These are phyloP conservation scores for Lordiphosa stackelbergi DNA, from an alignment of 1,140 invertebrate species.

Conservation along the genomic window DNA sequence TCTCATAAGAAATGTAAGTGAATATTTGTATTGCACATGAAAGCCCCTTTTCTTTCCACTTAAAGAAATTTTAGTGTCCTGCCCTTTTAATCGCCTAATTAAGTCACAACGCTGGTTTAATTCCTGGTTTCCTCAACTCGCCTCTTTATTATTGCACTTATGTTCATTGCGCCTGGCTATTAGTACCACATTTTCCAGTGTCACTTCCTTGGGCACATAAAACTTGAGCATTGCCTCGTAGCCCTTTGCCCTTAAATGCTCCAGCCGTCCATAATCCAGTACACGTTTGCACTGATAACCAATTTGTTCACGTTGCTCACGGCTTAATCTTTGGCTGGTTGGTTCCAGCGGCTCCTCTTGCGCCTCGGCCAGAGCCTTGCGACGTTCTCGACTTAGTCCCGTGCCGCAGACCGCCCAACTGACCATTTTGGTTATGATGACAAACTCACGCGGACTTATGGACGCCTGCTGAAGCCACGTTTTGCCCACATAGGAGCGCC, in stretches of 20 bases:
- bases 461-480: constrained; percentile 79
- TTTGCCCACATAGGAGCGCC: constrained; percentile 84
- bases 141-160: constrained; percentile 22
- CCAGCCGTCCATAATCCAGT: constrained; percentile 86
- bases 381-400: constrained; percentile 78
- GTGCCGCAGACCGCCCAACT: constrained; percentile 91
- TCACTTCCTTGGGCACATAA: constrained; percentile 82
- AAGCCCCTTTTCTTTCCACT: too few relatives aligned
- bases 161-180: constrained; percentile 76
- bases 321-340: constrained; percentile 53
- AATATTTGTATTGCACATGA: too few relatives aligned
- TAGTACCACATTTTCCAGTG: constrained; percentile 88
- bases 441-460: constrained; percentile 83
- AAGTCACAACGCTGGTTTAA: too few relatives aligned
- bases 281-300: constrained; percentile 86
- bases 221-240: constrained; percentile 81
- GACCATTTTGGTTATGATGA: constrained; percentile 86
- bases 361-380: constrained; percentile 65
- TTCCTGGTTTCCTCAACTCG: neutral
- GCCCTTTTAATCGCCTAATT: too few relatives aligned
- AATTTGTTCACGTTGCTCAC: constrained; percentile 80
- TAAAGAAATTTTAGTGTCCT: too few relatives aligned
- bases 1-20: too few relatives aligned
- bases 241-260: constrained; percentile 80
- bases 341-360: constrained; percentile 54